Conservation (phyloP, 2,888 invertebrate genomes). For the Melieria omissa region DNA sequence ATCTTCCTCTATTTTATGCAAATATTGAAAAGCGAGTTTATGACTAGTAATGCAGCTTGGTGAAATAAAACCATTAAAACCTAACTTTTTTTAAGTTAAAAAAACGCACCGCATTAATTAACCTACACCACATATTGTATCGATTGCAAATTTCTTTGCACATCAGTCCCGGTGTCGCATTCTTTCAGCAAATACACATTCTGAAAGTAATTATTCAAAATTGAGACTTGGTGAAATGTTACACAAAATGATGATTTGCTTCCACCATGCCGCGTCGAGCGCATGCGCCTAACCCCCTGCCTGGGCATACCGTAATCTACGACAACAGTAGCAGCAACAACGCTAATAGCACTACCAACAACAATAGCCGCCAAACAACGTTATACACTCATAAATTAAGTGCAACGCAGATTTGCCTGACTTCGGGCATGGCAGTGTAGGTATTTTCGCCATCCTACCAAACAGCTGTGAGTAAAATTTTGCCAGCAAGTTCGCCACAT, state of each 20-base stretch:
- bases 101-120: too few species aligned
- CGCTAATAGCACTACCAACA: background rate
- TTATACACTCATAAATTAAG: slow-evolving; percentile 20
- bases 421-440: slow-evolving; percentile 22
- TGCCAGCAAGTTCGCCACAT: background rate
- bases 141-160: too few species aligned
- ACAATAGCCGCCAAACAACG: background rate
- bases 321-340: slow-evolving; percentile 21
- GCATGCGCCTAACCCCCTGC: slow-evolving; percentile 20
- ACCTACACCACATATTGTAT: too few species aligned
- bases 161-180: too few species aligned
- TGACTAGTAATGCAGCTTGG: too few species aligned
- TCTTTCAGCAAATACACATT: too few species aligned
- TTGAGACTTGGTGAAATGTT: too few species aligned
- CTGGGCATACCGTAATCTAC: slow-evolving; percentile 22
- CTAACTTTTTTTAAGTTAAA: too few species aligned
- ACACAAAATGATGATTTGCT: background rate
- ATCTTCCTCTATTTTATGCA: too few species aligned
- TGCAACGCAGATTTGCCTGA: slow-evolving; percentile 15
- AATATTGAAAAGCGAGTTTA: too few species aligned
- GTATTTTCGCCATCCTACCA: slow-evolving; percentile 8
- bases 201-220: too few species aligned
- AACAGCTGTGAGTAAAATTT: slow-evolving; percentile 37
- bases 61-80: too few species aligned
- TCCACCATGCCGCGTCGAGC: background rate